Percentiles rank a stretch among this genome's conserved stretches.
phyloP scores from a whole-genome alignment of 35 echinoderm and acorn worm species.

The Ptychodera flava region DNA sequence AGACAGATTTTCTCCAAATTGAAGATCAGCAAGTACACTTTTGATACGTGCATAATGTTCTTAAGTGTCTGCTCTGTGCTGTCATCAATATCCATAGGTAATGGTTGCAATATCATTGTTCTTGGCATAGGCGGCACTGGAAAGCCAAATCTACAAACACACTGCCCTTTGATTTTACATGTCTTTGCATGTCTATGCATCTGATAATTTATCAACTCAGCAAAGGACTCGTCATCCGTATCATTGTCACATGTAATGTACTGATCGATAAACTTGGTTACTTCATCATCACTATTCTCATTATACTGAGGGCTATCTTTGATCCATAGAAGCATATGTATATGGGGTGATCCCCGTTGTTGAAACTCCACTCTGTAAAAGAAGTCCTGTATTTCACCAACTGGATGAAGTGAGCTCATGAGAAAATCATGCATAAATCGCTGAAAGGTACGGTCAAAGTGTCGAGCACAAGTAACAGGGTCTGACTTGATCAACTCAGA shows the following conservation, averaged over 20 bases:
- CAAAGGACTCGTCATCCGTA: background rate
- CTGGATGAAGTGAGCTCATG: conserved; percentile 27
- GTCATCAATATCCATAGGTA: background rate
- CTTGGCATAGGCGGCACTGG: conserved; percentile 42
- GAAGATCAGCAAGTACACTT: background rate
- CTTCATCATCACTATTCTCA: conserved; percentile 4
- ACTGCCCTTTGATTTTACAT: conserved; percentile 38
- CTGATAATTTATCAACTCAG: too few species aligned
- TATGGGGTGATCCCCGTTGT: conserved; percentile 45
- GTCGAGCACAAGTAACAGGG: conserved; percentile 40
- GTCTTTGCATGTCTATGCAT: too few species aligned
- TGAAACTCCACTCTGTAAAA: too few species aligned
- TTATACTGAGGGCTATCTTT: conserved; percentile 32
- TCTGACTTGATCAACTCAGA: conserved; percentile 37
- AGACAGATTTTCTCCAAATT: conserved; percentile 12
- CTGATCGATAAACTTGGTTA: too few species aligned
- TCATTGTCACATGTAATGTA: conserved; percentile 39
- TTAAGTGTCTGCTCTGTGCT: conserved; percentile 21
- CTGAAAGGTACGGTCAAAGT: conserved; percentile 35
- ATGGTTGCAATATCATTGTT: too few species aligned
- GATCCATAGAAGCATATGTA: conserved; percentile 53
- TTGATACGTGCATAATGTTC: conserved; percentile 13
- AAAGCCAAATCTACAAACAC: conserved; percentile 49
- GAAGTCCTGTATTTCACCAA: conserved; percentile 30
- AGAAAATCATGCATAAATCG: conserved; percentile 34